Conservation (phyloP, 2,113 vertebrate genomes). For the Geococcyx californianus region DNA sequence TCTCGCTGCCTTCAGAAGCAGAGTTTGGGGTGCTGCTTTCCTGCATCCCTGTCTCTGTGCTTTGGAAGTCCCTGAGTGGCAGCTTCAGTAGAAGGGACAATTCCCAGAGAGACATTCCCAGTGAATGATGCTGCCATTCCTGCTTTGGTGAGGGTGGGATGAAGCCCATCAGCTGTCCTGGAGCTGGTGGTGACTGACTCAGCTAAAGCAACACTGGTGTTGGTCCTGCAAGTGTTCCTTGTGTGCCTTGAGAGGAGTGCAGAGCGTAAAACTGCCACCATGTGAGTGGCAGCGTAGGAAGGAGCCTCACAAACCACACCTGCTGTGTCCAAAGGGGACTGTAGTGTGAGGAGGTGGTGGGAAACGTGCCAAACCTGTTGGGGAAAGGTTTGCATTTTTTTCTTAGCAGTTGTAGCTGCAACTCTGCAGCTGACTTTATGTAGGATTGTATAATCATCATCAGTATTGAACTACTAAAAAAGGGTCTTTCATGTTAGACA, state of each 20-base stretch:
- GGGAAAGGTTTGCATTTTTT: not conserved
- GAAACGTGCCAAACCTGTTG: not conserved
- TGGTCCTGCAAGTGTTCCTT: not conserved
- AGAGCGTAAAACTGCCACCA: not conserved
- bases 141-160: not conserved
- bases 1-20: accelerated
- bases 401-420: not conserved
- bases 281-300: not conserved
- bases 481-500: not conserved
- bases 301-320: no score
- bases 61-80: no score
- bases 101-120: not conserved
- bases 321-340: not conserved
- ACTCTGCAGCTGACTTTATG: not conserved
- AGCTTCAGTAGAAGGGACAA: no score
- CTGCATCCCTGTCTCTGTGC: not conserved
- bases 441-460: not conserved
- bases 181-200: not conserved
- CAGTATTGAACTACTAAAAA: not conserved
- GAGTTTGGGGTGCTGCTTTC: not conserved
- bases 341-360: no score
- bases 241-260: not conserved
- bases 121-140: not conserved
- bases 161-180: not conserved
- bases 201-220: accelerated